Evolutionary conservation across 2,797 vertebrate genomes (phyloP), one percentile per base, ranked within the genome.

Genomic region (Pangasius djambal): DNA sequence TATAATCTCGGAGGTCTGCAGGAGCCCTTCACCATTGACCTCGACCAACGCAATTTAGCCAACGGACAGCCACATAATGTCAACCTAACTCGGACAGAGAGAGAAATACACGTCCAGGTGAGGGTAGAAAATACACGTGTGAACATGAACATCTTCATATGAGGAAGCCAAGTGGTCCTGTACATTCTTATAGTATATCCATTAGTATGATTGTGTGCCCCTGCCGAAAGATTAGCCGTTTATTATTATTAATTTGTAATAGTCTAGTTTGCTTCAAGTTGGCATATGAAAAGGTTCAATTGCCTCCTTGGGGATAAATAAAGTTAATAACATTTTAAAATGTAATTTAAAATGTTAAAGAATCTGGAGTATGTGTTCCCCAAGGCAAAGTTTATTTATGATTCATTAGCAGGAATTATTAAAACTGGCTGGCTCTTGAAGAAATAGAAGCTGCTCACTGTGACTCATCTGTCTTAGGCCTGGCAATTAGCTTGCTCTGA

Each of bases 1-100:
- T 99, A 99, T 90, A 96, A 96, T 93, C 95, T 99, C 1, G 97
- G 98, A 37, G 97, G 97, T 87, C 96, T 97, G 87, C 96, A 92
- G 91, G 97, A 99, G 86, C 98, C 98, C 0, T 99, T 96, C 81
- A 94, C 95, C 34, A 97, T 99, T 6, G 97, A 99, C 0, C 95
- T 97, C 3, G 86, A 79, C 25, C 86, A 87, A 50, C 48, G 86
- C n/a, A 87, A 81, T 57, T 50, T 87, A 44, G 18, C 97, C 91
- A 99, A 98, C 0, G 98, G 98, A 57, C 98, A 99, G 87, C 98
- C 98, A 0, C 98, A 99, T 90, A 97, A 95, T 2, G 95, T 99
- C 1, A 99, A 99, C 92, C 94, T 99, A 94, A 97, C 97, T 22
- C 96, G 98, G 0, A 92, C 94, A 0, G 96, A 97, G 89, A 96